Conservation (phyloP, 2,888 invertebrate species). For the Keiferia lycopersicella region DNA sequence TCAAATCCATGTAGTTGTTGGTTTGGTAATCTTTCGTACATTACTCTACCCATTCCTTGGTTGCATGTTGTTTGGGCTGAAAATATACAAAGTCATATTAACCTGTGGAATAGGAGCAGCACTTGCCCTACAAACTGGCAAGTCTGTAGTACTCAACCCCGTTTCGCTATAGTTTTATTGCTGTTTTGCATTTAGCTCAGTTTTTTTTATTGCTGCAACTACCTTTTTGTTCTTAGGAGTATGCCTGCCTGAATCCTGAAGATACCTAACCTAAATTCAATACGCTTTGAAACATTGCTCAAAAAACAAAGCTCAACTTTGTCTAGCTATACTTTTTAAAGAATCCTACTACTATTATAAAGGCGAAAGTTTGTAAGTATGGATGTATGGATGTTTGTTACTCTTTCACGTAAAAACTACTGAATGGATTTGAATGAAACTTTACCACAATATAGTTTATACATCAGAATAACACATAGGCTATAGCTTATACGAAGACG, state of each 20-base stretch:
- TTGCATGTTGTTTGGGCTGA: constrained; percentile 95
- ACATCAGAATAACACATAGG: no score
- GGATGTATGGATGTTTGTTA: no score
- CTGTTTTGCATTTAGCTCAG: background rate
- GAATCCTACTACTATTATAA: no score
- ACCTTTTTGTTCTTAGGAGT: background rate
- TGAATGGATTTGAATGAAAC: no score
- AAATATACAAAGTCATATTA: constrained; percentile 32
- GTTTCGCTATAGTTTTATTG: background rate
- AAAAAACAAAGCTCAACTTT: no score
- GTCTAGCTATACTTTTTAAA: no score
- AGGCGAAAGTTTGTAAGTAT: no score
- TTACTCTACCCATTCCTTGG: constrained; percentile 92
- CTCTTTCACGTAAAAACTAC: no score
- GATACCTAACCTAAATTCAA: no score
- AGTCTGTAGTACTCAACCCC: constrained; percentile 2
- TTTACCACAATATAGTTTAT: no score
- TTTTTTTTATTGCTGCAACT: background rate
- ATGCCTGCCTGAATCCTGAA: background rate
- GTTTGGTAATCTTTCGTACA: constrained; percentile 94
- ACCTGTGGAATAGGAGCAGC: background rate
- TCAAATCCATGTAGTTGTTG: constrained; percentile 94
- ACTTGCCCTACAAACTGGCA: background rate
- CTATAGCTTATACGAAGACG: no score
- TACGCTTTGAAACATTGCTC: no score